phyloP scores from a whole-genome alignment of 1,140 invertebrate genomes.

The Arion vulgaris region DNA sequence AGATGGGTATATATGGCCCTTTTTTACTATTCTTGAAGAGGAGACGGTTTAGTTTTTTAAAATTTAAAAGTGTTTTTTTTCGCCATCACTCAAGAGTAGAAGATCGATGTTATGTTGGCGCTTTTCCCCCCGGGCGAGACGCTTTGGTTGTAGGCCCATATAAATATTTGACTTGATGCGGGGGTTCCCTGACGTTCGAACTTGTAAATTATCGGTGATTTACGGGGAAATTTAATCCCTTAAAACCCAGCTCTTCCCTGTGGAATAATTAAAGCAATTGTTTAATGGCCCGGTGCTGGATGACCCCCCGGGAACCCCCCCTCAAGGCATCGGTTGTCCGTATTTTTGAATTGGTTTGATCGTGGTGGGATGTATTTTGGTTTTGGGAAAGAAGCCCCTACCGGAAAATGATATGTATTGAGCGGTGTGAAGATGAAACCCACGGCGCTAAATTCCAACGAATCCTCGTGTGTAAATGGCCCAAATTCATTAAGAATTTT shows the following conservation, averaged over 20 bases:
- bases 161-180: neutral
- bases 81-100: neutral
- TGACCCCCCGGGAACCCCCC: neutral
- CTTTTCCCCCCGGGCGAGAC: neutral
- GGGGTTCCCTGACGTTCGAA: neutral
- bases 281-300: neutral
- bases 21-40: neutral
- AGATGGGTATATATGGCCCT: neutral
- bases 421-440: neutral
- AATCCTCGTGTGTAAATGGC: neutral
- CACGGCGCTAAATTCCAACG: neutral
- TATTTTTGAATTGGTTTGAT: neutral
- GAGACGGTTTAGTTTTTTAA: neutral
- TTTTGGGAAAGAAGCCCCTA: neutral
- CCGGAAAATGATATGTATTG: neutral
- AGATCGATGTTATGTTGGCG: neutral
- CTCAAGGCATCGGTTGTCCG: neutral
- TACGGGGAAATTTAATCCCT: neutral
- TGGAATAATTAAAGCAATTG: neutral
- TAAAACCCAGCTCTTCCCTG: neutral
- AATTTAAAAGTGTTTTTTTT: neutral
- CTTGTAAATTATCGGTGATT: neutral
- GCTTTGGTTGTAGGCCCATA: neutral
- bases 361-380: neutral
- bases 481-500: neutral